These are phyloP conservation scores for Cettia cetti DNA, from an alignment of 2,113 vertebrate species.

Conservation along the genomic window DNA sequence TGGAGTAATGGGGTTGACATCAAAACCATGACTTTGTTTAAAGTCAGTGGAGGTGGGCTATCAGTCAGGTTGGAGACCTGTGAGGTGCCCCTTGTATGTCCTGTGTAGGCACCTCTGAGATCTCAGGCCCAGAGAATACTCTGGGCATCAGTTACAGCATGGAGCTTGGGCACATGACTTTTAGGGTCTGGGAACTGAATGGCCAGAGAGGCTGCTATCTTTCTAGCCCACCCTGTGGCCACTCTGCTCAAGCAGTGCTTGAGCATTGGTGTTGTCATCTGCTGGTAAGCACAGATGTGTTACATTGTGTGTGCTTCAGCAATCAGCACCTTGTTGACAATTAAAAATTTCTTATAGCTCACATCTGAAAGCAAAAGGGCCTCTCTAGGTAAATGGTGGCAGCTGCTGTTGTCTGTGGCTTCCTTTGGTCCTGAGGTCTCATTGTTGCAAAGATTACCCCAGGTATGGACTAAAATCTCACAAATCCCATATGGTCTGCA, in stretches of 20 bases:
- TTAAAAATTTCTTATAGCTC: background rate
- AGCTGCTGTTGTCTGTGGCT: background rate
- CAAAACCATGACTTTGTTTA: background rate
- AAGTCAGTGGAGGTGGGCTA: background rate
- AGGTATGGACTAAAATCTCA: background rate
- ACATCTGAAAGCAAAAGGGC: background rate
- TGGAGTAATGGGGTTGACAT: background rate
- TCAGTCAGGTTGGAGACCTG: accelerated
- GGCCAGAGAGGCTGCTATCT: background rate
- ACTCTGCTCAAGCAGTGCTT: background rate
- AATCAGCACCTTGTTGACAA: background rate
- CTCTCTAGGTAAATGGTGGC: background rate
- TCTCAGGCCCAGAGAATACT: background rate
- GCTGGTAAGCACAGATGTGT: background rate
- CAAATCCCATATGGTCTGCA: background rate
- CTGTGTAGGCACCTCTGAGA: background rate
- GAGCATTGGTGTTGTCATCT: accelerated
- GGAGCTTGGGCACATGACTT: accelerated
- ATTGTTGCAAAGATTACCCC: background rate
- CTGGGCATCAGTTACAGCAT: background rate
- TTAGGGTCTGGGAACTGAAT: background rate
- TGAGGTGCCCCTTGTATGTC: background rate
- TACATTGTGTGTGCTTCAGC: background rate
- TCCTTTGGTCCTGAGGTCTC: background rate
- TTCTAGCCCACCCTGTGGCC: background rate